Evolutionary conservation across 2,113 vertebrate genomes (phyloP).

Genomic region (Symphodus melops): DNA sequence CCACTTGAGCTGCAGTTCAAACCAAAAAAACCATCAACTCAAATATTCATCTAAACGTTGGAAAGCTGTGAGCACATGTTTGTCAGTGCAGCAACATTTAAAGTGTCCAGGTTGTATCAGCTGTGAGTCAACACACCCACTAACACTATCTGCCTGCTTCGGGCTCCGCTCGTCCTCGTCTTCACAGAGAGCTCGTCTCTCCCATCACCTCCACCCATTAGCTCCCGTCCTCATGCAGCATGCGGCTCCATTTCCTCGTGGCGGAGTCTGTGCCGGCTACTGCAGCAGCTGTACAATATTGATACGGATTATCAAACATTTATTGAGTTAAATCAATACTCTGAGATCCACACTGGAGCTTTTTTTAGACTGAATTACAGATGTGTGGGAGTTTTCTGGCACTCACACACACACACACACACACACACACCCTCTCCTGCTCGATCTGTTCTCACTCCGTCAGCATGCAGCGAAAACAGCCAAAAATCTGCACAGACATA

Average conservation of each 20-base stretch:
- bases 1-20: not conserved
- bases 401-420: constrained; percentile 13
- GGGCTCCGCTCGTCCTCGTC: no score
- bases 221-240: constrained; percentile 3
- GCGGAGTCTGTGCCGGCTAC: not conserved
- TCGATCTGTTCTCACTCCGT: constrained; percentile 22
- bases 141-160: no score
- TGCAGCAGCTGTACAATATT: constrained; percentile 40
- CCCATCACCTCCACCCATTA: constrained; percentile 6
- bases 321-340: constrained; percentile 56
- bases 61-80: not conserved
- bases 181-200: constrained; percentile 1
- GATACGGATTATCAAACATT: constrained; percentile 59
- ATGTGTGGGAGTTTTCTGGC: constrained; percentile 17
- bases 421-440: constrained; percentile 12
- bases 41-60: not conserved
- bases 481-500: constrained; percentile 49
- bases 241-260: constrained; percentile 16
- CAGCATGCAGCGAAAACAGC: constrained; percentile 20
- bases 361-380: constrained; percentile 23
- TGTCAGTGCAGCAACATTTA: not conserved
- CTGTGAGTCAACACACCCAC: constrained; percentile 1
- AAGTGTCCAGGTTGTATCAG: not conserved
- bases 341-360: not conserved
- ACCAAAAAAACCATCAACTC: not conserved